phyloP scores from a whole-genome alignment of 2,113 vertebrate genomes.

The Fregetta grallaria region DNA sequence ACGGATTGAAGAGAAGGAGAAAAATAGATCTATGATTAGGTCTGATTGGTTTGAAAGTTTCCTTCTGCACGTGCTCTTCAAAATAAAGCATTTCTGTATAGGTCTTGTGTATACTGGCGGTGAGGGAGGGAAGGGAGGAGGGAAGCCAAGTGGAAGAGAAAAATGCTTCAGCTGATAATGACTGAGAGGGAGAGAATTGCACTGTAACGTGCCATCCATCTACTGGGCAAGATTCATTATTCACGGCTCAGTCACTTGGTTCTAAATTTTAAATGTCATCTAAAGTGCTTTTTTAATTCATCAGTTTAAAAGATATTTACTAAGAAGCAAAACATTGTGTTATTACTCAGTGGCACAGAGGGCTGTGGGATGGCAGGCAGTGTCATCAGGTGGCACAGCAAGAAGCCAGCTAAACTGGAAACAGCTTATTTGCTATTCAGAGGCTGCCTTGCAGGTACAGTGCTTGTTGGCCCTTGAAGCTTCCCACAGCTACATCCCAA shows the following conservation, averaged over 20 bases:
- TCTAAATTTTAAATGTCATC: slow-evolving; percentile 49
- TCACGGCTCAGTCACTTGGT: slow-evolving; percentile 18
- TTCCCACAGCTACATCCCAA: neutral
- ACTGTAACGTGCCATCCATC: slow-evolving; percentile 25
- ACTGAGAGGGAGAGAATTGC: slow-evolving; percentile 26
- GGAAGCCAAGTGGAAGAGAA: slow-evolving; percentile 6
- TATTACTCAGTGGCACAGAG: neutral
- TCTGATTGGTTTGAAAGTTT: neutral
- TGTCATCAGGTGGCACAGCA: accelerated
- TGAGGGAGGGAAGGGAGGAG: neutral
- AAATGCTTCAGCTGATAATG: slow-evolving; percentile 41
- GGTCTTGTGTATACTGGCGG: neutral
- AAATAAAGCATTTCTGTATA: neutral
- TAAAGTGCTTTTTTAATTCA: slow-evolving; percentile 42
- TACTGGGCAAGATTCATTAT: slow-evolving; percentile 36
- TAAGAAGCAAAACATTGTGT: slow-evolving; percentile 5
- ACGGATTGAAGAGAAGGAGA: neutral
- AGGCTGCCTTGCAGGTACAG: neutral
- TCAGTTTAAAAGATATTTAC: slow-evolving; percentile 45
- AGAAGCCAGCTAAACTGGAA: neutral
- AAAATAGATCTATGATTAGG: neutral
- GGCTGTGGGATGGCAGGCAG: neutral
- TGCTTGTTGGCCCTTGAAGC: neutral
- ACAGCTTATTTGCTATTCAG: neutral
- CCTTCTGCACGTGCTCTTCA: neutral